Base-by-base conservation (phyloP, 2,888 invertebrate genomes). In the Cephus nigrinus region DNA sequence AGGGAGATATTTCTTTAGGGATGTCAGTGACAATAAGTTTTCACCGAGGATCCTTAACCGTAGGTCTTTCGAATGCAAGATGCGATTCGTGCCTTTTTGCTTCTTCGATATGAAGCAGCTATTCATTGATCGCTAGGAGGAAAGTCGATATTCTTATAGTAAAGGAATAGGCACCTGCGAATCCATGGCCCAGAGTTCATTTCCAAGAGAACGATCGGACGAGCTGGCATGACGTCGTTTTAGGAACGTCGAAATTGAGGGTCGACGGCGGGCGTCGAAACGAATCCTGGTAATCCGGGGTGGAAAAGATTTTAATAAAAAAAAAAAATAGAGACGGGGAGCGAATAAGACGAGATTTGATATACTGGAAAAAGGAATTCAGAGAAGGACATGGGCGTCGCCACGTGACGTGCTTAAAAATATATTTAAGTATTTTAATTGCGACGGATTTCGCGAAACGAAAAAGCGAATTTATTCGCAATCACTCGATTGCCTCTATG, bases 341-440 rank as follows among this genome's bases (percentile, higher is more conserved):
- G 23, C 9, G 2, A 9, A 55, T 55, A 55, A 23, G 23, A 69
- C 55, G 9, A 55, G 15, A 40, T 40, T 55, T 55, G 55, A 55
- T 55, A 55, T 55, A 55, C 55, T 9, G 23, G 5, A 55, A 5
- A 23, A 23, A 9, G 15, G 12, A 12, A 36, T 36, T 36, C 12
- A 4, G 23, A 23, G 23, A 15, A 15, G 23, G 9, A 3, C 9
- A 9, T 9, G 9, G 2, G 1, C 55, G 55, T 55, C 23, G 23
- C 2, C 23, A 9, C 40, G 40, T 55, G 40, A 55, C 9, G 85
- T 85, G 84, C 82, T 73, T 83, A 83, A 84, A 84, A 83, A 32
- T 83, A 86, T 86, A 87, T 87, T 87, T 86, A 86, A 85, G 85
- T 86, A 86, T 86, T 86, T 86, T 86, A 86, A 87, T 87, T 86